These are phyloP conservation scores for Papilio machaon DNA, from an alignment of 1,140 invertebrate species.

Conservation along the genomic window DNA sequence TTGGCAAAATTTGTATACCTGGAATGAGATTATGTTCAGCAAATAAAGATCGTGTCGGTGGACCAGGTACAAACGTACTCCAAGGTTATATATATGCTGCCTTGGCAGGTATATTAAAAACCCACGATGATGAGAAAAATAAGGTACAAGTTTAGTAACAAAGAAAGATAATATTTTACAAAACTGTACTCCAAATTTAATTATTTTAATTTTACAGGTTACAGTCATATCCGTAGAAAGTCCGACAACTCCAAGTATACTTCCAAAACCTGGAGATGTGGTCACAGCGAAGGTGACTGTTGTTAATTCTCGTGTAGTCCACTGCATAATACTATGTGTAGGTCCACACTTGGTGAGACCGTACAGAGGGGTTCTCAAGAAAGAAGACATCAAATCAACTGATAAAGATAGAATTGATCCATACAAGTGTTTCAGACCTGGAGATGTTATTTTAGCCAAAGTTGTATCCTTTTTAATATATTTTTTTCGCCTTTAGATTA, in stretches of 20 bases:
- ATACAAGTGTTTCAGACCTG: conserved; percentile 94
- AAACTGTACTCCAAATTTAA: conserved; percentile 1
- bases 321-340: conserved; percentile 92
- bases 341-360: conserved; percentile 88
- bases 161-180: no score
- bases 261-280: conserved; percentile 90
- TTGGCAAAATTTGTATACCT: conserved; percentile 79
- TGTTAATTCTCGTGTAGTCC: conserved; percentile 88
- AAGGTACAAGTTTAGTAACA: conserved; percentile 83
- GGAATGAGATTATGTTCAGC: conserved; percentile 88
- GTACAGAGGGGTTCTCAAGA: conserved; percentile 87
- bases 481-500: not conserved
- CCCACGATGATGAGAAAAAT: conserved; percentile 81
- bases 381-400: conserved; percentile 93
- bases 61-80: conserved; percentile 91
- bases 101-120: conserved; percentile 88
- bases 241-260: conserved; percentile 86
- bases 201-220: conserved; percentile 69
- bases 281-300: conserved; percentile 91
- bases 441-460: conserved; percentile 95
- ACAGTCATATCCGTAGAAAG: conserved; percentile 87
- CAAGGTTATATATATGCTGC: conserved; percentile 93
- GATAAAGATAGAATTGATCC: conserved; percentile 95
- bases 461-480: conserved; percentile 88
- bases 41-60: conserved; percentile 84